Base-by-base conservation (phyloP, 2,888 invertebrate species). In the Tridacna gigas region DNA sequence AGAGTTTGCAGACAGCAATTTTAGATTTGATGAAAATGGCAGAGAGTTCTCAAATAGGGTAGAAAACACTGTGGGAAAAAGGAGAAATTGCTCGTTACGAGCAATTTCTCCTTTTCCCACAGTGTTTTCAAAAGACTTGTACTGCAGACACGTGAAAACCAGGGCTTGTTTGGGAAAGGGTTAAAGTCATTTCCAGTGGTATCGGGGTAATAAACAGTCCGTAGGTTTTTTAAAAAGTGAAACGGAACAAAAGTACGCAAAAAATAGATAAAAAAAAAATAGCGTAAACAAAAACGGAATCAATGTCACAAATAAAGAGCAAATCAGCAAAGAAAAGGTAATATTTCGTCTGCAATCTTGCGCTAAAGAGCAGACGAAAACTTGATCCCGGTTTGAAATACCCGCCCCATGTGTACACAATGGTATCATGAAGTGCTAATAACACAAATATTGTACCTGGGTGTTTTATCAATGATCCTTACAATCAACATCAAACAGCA, bases 381-480 rank as follows among this genome's bases (percentile, higher is more conserved):
- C 48, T 51, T 37, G 71, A n/a, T 47, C 45, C n/a, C 15, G 67
- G 12, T 71, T 71, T 71, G 71, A 71, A 71, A n/a, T 71, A 51
- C 71, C 71, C 71, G 71, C 71, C 71, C 71, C 51, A 22, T 51
- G 71, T 71, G 71, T 71, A 71, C 22, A 71, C 51, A 48, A 51
- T 71, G 26, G 71, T 71, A 71, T 71, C 71, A 71, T 71, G 71
- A 71, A 71, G 71, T 51, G 71, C 48, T 71, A 71, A 71, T 71
- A 71, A 71, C 71, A 71, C 71, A 71, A 71, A 71, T 71, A 71
- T 48, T 71, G 71, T 71, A 71, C 71, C 71, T 71, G 71, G 71
- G 71, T 71, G 80, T 75, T 74, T 84, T 84, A 84, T 84, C 84
- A 84, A 80, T 84, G 80, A 80, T 84, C 80, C 80, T 12, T 26